Evolutionary conservation across 2,113 vertebrate genomes (phyloP), one percentile per base, ranked within the genome.

Genomic region (Micromys minutus): DNA sequence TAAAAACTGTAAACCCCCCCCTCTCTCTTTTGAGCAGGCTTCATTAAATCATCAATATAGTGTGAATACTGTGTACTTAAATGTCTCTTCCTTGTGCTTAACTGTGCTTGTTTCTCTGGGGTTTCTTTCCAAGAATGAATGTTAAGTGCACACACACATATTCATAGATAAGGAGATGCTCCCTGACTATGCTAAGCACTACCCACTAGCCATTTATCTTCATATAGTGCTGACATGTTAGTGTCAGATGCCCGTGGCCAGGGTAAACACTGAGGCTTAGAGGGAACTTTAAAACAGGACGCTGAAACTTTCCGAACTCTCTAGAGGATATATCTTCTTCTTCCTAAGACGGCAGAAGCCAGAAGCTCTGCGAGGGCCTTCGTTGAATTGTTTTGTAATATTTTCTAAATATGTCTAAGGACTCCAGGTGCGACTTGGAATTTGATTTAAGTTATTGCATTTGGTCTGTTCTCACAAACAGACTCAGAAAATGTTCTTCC

Each of bases 371-470:
- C 65, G 52, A 71, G 86, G 94, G 50, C 15, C 80, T 94, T 87
- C 55, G 22, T 45, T 95, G 55, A 69, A 55, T 69, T 94, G 12
- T 95, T 98, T 96, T 93, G 50, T 80, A 0, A 0, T 65, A 59
- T 87, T 93, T 77, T 94, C 67, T 80, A 89, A 98, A 89, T 74
- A 85, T 7, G 77, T 55, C 39, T 21, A 85, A n/a, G 9, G 42
- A 93, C 36, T 55, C 75, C 76, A 81, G 7, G 42, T 74, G 52
- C 22, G 94, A 95, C 36, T 77, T 69, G 50, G 9, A 24, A 29
- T 61, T 90, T 88, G 17, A 83, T 74, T 89, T 92, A 59, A 55
- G 26, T 95, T 93, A 84, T 31, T 67, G 94, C 93, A 61, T 96
- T 67, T 94, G 52, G 10, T n/a, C n/a, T 15, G 34, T 76, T 76